These are phyloP conservation scores for Dromius quadrimaculatus DNA, from an alignment of 2,888 invertebrate genomes.

Conservation along the genomic window DNA sequence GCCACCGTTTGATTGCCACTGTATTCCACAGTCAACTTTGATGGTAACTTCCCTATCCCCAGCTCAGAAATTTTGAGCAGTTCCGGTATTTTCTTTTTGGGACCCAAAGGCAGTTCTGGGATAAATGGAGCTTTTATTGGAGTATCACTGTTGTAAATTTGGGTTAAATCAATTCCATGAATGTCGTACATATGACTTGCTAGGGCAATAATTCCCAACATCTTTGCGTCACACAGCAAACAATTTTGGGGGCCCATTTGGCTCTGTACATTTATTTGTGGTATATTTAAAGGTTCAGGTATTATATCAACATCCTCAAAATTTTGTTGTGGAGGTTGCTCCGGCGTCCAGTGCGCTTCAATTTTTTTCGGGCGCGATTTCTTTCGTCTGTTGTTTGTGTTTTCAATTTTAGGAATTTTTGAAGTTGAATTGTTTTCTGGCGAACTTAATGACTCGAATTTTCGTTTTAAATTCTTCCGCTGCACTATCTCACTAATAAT, in stretches of 20 bases:
- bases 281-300: not conserved
- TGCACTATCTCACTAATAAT: slow-evolving; percentile 63
- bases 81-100: slow-evolving; percentile 62
- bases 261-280: not conserved
- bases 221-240: slow-evolving; percentile 69
- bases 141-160: slow-evolving; percentile 61
- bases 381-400: slow-evolving; percentile 63
- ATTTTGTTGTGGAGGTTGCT: not conserved
- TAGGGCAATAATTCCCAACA: slow-evolving; percentile 66
- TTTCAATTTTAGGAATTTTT: slow-evolving; percentile 54
- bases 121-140: slow-evolving; percentile 49
- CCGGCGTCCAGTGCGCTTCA: slow-evolving; percentile 52
- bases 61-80: slow-evolving; percentile 64
- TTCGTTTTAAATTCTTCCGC: slow-evolving; percentile 61
- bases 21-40: not conserved
- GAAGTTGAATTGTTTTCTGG: slow-evolving; percentile 12
- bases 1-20: not conserved
- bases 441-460: slow-evolving; percentile 54
- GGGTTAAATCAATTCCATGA: slow-evolving; percentile 69
- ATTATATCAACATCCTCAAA: not conserved
- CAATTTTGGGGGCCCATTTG: slow-evolving; percentile 59
- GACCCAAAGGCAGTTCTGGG: not conserved
- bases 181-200: slow-evolving; percentile 68
- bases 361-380: slow-evolving; percentile 65
- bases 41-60: not conserved